Percentiles rank a stretch among this genome's conserved stretches.
These are phyloP conservation scores for Corythornis madagascariensis DNA, from an alignment of 2,113 vertebrate genomes.

Conservation along the genomic window DNA sequence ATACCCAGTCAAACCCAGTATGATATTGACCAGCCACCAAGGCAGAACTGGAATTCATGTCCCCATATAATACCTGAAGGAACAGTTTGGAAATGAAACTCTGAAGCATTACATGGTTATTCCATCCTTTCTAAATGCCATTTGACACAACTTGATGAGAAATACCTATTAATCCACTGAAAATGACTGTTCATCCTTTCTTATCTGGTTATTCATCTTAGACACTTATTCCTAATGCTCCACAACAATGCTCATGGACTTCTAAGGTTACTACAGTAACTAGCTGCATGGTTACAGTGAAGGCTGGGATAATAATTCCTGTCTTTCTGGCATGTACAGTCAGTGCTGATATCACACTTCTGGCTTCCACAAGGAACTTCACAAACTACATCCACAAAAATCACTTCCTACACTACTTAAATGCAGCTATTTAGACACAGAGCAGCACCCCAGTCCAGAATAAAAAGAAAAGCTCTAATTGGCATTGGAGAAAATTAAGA, in stretches of 20 bases:
- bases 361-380: not conserved
- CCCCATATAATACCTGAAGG: not conserved
- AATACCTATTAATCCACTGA: not conserved
- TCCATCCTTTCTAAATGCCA: not conserved
- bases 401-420: not conserved
- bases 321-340: not conserved
- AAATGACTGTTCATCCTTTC: not conserved
- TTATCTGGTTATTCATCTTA: not conserved
- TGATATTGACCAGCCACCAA: not conserved
- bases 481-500: conserved; percentile 8
- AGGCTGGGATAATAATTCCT: not conserved
- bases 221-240: not conserved
- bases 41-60: not conserved
- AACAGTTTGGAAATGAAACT: not conserved
- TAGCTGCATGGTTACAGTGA: not conserved
- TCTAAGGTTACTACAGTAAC: not conserved
- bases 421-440: not conserved
- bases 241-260: not conserved
- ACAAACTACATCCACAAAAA: not conserved
- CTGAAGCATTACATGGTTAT: not conserved
- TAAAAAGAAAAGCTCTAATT: not conserved
- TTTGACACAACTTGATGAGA: not conserved
- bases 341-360: not conserved
- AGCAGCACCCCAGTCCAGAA: not conserved
- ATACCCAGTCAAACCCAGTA: not conserved